Evolutionary conservation across 1,140 invertebrate genomes (phyloP), one percentile per base, ranked within the genome.

Genomic region (Scaptomyza pallida): DNA sequence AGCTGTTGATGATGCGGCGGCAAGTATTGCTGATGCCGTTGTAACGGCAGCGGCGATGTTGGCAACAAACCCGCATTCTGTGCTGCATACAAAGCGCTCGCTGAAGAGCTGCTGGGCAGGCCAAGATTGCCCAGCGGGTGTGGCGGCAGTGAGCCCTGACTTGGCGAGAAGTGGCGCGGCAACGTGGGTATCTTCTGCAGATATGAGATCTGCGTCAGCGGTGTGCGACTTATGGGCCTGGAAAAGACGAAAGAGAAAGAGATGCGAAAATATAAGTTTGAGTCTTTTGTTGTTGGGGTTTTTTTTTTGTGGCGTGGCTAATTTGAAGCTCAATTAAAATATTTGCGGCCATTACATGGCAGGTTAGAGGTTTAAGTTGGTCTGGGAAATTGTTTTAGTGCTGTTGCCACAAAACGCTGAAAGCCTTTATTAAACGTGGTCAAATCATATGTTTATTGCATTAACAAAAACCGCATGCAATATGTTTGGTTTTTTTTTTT

Each of bases 181-280:
- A 91, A 52, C 45, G 89, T 91, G 37, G 89, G 89, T 50, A 91
- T 91, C 78, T 91, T 91, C 64, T 91, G 89, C 64, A 91, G 78
- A 75, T 91, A 91, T 5, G 89, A 91, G 52, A 91, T 89, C 73
- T 91, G 89, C 65, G 89, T 91, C 30, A 90, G 72, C 37, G 89
- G 89, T 15, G 89, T 91, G 21, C 89, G 82, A 48, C 89, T 93
- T 63, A 94, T 93, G 41, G 94, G 93, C 86, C 94, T 94, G 93
- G 54, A 93, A 50, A 26, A 26, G 5, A 26, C 1, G 37, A 62
- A 3, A 41, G 3, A 9, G 12, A 56, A n/a, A 10, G 40, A 93
- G 67, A 52, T 64, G 44, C 40, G 52, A 64, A 10, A 40, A 5
- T 93, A 67, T 54, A 26, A 54, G 33, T 51, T 17, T 68, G 45